phyloP scores from a whole-genome alignment of 2,797 vertebrate genomes.

The Acanthurus lineatus region DNA sequence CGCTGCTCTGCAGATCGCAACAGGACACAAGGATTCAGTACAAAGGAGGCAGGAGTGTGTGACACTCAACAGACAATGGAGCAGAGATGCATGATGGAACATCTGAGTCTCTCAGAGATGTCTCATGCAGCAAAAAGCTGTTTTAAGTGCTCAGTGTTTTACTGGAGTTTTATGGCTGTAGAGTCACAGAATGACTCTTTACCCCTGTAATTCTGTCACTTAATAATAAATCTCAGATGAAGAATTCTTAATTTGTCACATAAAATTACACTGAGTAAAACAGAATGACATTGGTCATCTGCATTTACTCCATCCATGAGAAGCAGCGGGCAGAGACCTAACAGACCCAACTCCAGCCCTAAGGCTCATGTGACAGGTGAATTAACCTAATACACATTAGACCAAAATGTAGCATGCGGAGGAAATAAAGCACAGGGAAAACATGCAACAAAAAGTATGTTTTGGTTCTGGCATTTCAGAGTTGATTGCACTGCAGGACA shows the following conservation, averaged over 20 bases:
- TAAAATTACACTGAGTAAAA: too few species aligned
- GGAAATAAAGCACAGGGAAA: too few species aligned
- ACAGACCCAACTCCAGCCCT: too few species aligned
- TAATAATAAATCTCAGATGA: conserved; percentile 48
- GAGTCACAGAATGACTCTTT: conserved; percentile 22
- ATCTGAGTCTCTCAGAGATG: conserved; percentile 41
- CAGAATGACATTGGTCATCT: too few species aligned
- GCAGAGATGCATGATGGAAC: conserved; percentile 52
- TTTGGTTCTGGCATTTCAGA: conserved; percentile 25
- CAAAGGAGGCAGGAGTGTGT: conserved; percentile 56
- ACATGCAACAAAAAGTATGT: background rate
- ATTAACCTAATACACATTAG: too few species aligned
- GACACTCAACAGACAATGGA: conserved; percentile 45
- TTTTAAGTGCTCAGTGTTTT: conserved; percentile 32
- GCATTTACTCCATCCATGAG: too few species aligned
- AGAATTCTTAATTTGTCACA: background rate
- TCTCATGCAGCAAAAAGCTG: conserved; percentile 47
- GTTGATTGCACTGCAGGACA: conserved; percentile 14
- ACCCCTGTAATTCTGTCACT: conserved; percentile 39
- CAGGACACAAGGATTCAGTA: conserved; percentile 47
- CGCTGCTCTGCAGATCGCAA: conserved; percentile 84
- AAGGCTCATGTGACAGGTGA: too few species aligned
- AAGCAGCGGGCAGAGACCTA: too few species aligned
- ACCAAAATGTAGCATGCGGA: too few species aligned
- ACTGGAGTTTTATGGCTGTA: conserved; percentile 22